Percentiles rank a stretch among this genome's conserved stretches.
Evolutionary conservation across 2,888 invertebrate species (phyloP).

Genomic region (Cyclophora albipunctata): DNA sequence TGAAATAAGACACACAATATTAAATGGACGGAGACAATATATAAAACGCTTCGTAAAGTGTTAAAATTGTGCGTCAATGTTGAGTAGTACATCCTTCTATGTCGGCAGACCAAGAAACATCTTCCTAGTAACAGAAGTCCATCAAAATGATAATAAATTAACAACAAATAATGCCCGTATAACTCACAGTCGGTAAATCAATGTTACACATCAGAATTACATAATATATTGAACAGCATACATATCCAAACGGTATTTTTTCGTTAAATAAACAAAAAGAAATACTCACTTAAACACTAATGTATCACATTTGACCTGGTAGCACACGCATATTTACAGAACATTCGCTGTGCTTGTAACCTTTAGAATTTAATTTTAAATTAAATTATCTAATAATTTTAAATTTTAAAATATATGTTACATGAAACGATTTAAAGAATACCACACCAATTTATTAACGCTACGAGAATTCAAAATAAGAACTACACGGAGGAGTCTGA

Average conservation of each 20-base stretch:
- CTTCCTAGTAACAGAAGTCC: conserved; percentile 18
- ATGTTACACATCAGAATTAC: conserved; percentile 26
- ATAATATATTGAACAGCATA: conserved; percentile 31
- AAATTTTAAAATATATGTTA: conserved; percentile 58
- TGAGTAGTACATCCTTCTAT: conserved; percentile 16
- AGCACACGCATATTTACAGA: conserved; percentile 65
- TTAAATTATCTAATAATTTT: conserved; percentile 47
- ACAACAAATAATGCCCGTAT: conserved; percentile 56
- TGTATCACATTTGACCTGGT: conserved; percentile 72
- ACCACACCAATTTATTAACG: conserved; percentile 71
- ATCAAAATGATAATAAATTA: conserved; percentile 32
- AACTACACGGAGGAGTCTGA: conserved; percentile 55
- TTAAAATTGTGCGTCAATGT: conserved; percentile 58
- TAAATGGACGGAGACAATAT: conserved; percentile 63
- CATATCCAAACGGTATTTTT: conserved; percentile 27
- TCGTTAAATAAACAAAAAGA: conserved; percentile 24
- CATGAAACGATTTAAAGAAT: conserved; percentile 66
- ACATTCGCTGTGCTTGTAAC: conserved; percentile 58
- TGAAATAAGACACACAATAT: conserved; percentile 41
- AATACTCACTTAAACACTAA: conserved; percentile 57
- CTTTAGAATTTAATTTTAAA: conserved; percentile 55
- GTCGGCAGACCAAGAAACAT: conserved; percentile 3
- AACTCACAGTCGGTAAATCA: conserved; percentile 46
- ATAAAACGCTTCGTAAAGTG: conserved; percentile 45
- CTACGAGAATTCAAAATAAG: conserved; percentile 67